Base-by-base conservation (phyloP, 2,797 vertebrate genomes). In the Amazonetta brasiliensis region DNA sequence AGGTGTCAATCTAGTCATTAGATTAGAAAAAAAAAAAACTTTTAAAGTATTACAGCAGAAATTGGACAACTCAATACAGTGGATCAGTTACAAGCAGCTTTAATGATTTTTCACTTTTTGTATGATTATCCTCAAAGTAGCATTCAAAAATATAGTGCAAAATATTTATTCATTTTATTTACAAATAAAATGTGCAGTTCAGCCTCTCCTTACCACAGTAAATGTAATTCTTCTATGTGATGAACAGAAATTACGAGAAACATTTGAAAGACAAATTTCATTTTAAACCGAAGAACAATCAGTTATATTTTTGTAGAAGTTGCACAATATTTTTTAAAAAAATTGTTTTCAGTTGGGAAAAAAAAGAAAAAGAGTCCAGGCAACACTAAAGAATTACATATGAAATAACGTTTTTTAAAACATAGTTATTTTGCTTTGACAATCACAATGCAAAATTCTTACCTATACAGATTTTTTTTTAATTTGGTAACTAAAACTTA, bases 71-170 rank as follows among this genome's bases (percentile, higher is more conserved):
- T 89, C 90, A 90, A 90, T 64, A 89, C 71, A 92, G 87, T 19
- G 95, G 39, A 95, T 90, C 52, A 90, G 56, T 95, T 92, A 46
- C 74, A 96, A 95, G 95, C 90, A 93, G 71, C 92, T 97, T 97
- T 98, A 97, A 95, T 89, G 63, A 52, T 58, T 95, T 90, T 88
- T 94, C 89, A 50, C 79, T 82, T 95, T 93, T 95, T 89, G 84
- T 87, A 48, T 64, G 43, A 89, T 75, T 95, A 91, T 77, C 41
- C 67, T 93, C 79, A 90, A 96, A 93, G 74, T 82, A 59, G 94
- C 84, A 93, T 96, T 95, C 88, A 97, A 97, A 96, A 97, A 95
- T 97, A 93, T 88, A 97, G 88, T 95, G 96, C 68, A 96, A 95
- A 96, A 94, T 96, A 96, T 75, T 95, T 97, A 91, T 84, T 95